phyloP scores from a whole-genome alignment of 2,113 vertebrate species.

The Cochlearius cochlearius region DNA sequence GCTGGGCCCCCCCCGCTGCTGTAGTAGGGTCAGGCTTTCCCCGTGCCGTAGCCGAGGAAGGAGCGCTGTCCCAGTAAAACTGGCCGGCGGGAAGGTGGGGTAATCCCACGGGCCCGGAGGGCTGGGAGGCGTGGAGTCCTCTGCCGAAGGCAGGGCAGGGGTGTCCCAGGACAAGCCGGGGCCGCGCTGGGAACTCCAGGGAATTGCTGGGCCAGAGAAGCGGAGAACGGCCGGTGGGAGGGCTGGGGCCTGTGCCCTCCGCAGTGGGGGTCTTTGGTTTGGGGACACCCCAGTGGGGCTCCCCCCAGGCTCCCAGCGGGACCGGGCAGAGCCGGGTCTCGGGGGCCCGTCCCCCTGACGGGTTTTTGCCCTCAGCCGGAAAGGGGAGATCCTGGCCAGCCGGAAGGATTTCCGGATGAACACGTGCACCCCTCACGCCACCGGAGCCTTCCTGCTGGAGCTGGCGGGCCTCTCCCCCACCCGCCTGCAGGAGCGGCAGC shows the following conservation, averaged over 20 bases:
- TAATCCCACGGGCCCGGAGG: not conserved
- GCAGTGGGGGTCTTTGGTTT: not conserved
- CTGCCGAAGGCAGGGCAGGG: not conserved
- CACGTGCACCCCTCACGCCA: constrained; percentile 69
- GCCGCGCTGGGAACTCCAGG: not conserved
- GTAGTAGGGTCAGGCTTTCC: not conserved
- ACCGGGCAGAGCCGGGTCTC: not conserved
- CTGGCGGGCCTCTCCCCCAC: not conserved
- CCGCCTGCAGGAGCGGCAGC: not conserved
- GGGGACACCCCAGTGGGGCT: not conserved
- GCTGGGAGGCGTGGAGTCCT: not conserved
- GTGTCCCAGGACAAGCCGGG: no score
- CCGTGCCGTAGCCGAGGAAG: fast-evolving
- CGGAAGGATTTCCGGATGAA: constrained; percentile 90
- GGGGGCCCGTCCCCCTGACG: not conserved
- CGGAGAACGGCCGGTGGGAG: fast-evolving
- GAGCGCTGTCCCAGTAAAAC: not conserved
- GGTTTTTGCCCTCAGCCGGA: constrained; percentile 58
- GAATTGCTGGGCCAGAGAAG: no score
- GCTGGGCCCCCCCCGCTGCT: fast-evolving
- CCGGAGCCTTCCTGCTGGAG: constrained; percentile 78
- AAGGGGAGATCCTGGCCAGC: constrained; percentile 86
- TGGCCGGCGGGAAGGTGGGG: not conserved
- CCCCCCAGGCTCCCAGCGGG: fast-evolving
- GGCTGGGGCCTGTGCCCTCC: no score